Conservation (phyloP, 1,140 invertebrate genomes). For the Leptinotarsa defecta region DNA sequence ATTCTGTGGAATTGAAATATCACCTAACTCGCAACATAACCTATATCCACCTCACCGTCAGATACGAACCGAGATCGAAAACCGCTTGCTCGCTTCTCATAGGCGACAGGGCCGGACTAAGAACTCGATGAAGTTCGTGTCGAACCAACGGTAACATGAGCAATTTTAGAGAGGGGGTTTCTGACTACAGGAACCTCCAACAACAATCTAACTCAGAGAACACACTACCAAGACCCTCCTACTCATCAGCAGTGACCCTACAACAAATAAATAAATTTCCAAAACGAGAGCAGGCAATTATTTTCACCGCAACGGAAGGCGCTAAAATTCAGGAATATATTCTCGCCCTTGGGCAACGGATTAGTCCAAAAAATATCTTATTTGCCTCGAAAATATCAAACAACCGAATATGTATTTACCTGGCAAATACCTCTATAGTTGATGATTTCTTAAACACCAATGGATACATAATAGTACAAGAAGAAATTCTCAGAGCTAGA, state of each 20-base stretch:
- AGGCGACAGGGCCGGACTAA: neutral
- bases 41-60: neutral
- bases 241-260: conserved; percentile 12
- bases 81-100: neutral
- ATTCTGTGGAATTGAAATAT: neutral
- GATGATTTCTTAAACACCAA: conserved; percentile 5
- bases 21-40: neutral
- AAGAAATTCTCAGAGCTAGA: neutral
- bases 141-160: neutral
- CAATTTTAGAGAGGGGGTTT: neutral
- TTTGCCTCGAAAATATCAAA: conserved; percentile 19
- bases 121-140: neutral
- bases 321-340: conserved; percentile 18
- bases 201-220: neutral
- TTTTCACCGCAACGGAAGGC: conserved; percentile 12
- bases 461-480: neutral
- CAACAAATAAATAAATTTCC: conserved; percentile 9
- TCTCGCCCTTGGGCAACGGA: neutral
- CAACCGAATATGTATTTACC: conserved; percentile 22
- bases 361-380: conserved; percentile 24
- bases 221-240: neutral
- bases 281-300: conserved; percentile 16
- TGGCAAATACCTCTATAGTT: neutral
- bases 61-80: neutral
- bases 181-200: conserved; percentile 9